Evolutionary conservation across 1,140 invertebrate species (phyloP).

Genomic region (Maconellicoccus hirsutus): DNA sequence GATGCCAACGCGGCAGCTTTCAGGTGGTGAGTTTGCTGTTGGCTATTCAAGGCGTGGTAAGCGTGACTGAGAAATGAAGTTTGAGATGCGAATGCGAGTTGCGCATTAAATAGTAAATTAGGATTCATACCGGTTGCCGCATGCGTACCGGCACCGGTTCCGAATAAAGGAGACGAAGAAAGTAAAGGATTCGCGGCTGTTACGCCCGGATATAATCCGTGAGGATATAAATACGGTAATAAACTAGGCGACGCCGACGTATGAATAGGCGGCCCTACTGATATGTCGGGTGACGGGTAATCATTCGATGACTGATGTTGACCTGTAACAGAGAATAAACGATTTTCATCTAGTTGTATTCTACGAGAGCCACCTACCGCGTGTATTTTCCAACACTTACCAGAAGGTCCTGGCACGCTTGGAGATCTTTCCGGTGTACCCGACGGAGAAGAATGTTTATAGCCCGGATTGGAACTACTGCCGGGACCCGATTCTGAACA

Average conservation of each 20-base stretch:
- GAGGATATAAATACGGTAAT: conserved; percentile 75
- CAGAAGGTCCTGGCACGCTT: conserved; percentile 30
- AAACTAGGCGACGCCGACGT: conserved; percentile 68
- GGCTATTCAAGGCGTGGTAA: conserved; percentile 40
- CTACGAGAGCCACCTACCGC: too few relatives aligned
- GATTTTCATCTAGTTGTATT: too few relatives aligned
- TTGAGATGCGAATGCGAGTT: conserved; percentile 63
- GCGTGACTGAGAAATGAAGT: conserved; percentile 58
- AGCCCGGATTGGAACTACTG: conserved; percentile 28
- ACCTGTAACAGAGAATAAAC: background rate
- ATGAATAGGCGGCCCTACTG: conserved; percentile 74
- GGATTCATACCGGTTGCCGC: conserved; percentile 45
- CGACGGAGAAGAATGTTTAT: conserved; percentile 26
- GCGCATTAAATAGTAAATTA: conserved; percentile 68
- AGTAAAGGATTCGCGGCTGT: conserved; percentile 45
- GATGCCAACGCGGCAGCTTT: conserved; percentile 36
- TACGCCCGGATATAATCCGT: conserved; percentile 49
- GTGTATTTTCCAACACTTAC: conserved; percentile 26
- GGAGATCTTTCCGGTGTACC: conserved; percentile 23
- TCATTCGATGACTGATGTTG: conserved; percentile 41
- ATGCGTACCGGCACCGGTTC: conserved; percentile 44
- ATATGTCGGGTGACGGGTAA: conserved; percentile 72
- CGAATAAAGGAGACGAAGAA: conserved; percentile 39
- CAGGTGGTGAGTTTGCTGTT: conserved; percentile 41
- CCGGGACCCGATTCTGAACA: conserved; percentile 34